Conservation (phyloP, 1,140 invertebrate species). For the Armadillidium nasatum region DNA sequence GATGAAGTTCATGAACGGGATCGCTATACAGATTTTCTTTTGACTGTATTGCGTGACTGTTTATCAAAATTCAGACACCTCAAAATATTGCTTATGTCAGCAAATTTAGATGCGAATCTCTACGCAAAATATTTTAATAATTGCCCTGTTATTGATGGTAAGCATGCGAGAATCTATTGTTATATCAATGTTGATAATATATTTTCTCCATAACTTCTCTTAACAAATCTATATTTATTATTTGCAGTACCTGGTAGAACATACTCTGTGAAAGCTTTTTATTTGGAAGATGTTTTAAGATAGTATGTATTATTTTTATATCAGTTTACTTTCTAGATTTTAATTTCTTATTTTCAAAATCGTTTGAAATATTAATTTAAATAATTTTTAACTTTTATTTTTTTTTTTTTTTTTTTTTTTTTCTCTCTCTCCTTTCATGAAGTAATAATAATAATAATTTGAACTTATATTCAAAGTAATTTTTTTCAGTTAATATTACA, state of each 20-base stretch:
- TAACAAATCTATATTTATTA: slow-evolving; percentile 34
- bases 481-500: too few species aligned
- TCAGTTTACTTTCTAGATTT: too few species aligned
- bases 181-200: neutral
- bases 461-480: too few species aligned
- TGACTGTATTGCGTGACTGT: slow-evolving; percentile 75
- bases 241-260: slow-evolving; percentile 66
- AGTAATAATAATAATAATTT: too few species aligned
- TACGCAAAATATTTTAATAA: slow-evolving; percentile 79
- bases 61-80: slow-evolving; percentile 66
- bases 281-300: slow-evolving; percentile 74
- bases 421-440: neutral
- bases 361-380: too few species aligned
- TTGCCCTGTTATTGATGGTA: slow-evolving; percentile 63
- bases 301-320: slow-evolving; percentile 33
- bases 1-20: slow-evolving; percentile 96
- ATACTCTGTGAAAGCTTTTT: slow-evolving; percentile 72
- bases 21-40: slow-evolving; percentile 83
- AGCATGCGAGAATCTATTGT: slow-evolving; percentile 32
- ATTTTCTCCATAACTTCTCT: too few species aligned
- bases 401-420: too few species aligned
- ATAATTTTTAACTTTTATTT: slow-evolving; percentile 7
- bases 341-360: too few species aligned
- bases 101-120: slow-evolving; percentile 73
- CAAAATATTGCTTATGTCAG: slow-evolving; percentile 90